Percentiles rank a stretch among this genome's conserved stretches.
These are phyloP conservation scores for Drosophila serrata DNA, from an alignment of 1,140 invertebrate genomes.

Conservation along the genomic window DNA sequence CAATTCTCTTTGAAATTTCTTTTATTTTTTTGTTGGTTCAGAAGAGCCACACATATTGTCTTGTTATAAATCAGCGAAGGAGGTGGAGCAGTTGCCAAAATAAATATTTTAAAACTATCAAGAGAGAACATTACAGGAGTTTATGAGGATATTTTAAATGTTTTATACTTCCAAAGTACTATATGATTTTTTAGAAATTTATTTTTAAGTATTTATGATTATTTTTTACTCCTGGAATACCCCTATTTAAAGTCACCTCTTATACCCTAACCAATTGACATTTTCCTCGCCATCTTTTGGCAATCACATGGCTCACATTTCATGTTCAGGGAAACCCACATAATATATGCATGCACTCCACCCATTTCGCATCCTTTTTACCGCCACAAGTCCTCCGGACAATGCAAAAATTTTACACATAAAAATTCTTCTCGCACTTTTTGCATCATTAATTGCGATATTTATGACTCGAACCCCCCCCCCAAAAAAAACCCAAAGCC, in stretches of 20 bases:
- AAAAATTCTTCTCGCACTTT: slow-evolving; percentile 81
- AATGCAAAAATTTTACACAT: slow-evolving; percentile 64
- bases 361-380: slow-evolving; percentile 26
- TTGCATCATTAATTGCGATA: slow-evolving; percentile 83
- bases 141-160: not conserved
- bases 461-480: slow-evolving; percentile 66
- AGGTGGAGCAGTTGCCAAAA: slow-evolving; percentile 28
- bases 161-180: not conserved
- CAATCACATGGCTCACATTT: slow-evolving; percentile 42
- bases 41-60: slow-evolving; percentile 50
- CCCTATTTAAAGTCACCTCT: not conserved
- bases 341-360: slow-evolving; percentile 42
- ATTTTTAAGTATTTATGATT: not conserved
- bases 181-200: no score
- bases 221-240: not conserved
- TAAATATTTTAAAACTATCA: slow-evolving; percentile 1
- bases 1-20: slow-evolving; percentile 17
- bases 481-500: slow-evolving; percentile 4
- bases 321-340: slow-evolving; percentile 38
- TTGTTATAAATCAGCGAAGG: slow-evolving; percentile 62
- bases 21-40: slow-evolving; percentile 12
- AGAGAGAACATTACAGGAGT: not conserved
- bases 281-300: slow-evolving; percentile 9
- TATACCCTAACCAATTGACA: not conserved
- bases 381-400: slow-evolving; percentile 29